Base-by-base conservation (phyloP, 92 coral and sea anemone genomes). In the Phenganax stokvisi region DNA sequence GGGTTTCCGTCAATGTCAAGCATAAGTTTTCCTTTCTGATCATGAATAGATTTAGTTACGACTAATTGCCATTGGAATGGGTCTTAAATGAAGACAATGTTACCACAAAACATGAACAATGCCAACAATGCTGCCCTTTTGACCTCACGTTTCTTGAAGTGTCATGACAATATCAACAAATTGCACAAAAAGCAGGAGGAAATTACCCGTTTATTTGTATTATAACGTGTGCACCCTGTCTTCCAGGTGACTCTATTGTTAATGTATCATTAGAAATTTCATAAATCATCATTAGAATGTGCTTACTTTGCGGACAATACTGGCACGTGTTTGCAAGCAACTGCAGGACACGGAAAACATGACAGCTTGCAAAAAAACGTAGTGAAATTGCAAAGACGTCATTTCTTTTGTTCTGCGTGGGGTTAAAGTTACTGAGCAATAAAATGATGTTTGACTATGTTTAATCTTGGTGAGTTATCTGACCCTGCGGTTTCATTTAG, bases 311-410 rank as follows among this genome's bases (percentile, higher is more conserved):
- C 11, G 30, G 30, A 64, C 70, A 64, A 68, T 68, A 52, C 73
- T 68, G 73, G 73, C 73, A 68, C 73, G 47, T 53, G 73, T 30
- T 30, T 11, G 54, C n/a, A 29, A 10, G 16, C 15, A 51, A 25
- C 53, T 13, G 54, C 53, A 1, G 53, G 73, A 16, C 52, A 30
- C 54, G 47, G 53, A 9, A 12, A n/a, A 6, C 31, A 0, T 61
- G 53, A 68, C 72, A 66, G 72, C 73, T 68, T 68, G 73, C 73
- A 68, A 68, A 68, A 68, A 30, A 10, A 10, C 29, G 10, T 27
- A 6, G 0, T 17, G 37, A 30, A 37, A 37, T 37, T 37, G 47
- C 5, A 37, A 37, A 37, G 47, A 37, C 47, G 47, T 37, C 47
- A 1, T 37, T 37, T 37, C 47, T 37, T 37, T 37, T 37, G 47